Evolutionary conservation across 2,888 invertebrate species (phyloP), one percentile per base, ranked within the genome.

Genomic region (Plebejus anna): DNA sequence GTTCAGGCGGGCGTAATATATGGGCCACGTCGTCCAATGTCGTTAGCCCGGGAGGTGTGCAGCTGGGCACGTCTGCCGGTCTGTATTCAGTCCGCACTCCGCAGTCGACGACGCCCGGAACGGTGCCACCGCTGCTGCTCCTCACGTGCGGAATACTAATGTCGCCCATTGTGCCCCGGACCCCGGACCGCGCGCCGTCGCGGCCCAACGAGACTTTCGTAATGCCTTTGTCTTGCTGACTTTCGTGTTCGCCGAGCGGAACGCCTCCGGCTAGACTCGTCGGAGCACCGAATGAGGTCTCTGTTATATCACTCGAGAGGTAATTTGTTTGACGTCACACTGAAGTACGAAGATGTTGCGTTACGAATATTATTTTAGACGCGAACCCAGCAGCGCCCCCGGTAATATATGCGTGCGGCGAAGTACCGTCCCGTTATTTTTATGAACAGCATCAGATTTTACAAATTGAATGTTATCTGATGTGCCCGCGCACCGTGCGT

Each of bases 41-140:
- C 32, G 32, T 66, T 75, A 55, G 61, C 61, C 9, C 11, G 9
- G 28, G 61, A 61, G 61, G 22, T 4, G 61, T 55, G 61, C 28
- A 28, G 28, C 22, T 61, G 61, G 28, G 79, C 76, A 75, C 61
- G 61, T 73, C 71, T 75, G 72, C 51, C 70, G 78, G 79, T 80
- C 79, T 78, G 88, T 90, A 94, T 94, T 91, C 92, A 83, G 82
- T 82, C 85, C 92, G 92, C 92, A 83, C 82, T 82, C 85, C 92
- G 92, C 92, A 91, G 90, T 82, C 92, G 90, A 87, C 91, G 93
- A 93, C 93, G 91, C 89, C 89, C 88, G 84, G 87, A 84, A 85
- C 88, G 85, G 88, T 89, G 87, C 89, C 88, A 85, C 86, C 86
- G 87, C 87, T 86, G 88, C 87, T 87, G 86, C 87, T 86, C 85